phyloP scores from a whole-genome alignment of 2,113 vertebrate genomes.

The Ptychochromis oligacanthus region DNA sequence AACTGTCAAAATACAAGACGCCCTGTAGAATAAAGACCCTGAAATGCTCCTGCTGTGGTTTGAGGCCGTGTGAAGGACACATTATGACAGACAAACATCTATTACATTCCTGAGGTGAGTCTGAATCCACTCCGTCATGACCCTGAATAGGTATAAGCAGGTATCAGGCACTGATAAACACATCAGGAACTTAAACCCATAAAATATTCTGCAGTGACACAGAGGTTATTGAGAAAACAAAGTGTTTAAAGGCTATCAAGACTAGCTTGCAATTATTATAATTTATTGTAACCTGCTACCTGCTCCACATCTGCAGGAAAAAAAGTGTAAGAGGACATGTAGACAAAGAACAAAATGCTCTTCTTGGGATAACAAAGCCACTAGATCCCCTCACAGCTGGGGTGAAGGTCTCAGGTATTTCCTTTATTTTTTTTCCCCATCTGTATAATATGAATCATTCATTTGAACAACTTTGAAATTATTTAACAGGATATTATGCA shows the following conservation, averaged over 20 bases:
- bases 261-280: no score
- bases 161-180: not conserved
- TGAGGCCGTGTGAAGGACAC: not conserved
- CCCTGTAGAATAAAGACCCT: not conserved
- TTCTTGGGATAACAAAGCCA: no score
- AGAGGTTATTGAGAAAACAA: not conserved
- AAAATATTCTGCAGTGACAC: accelerated
- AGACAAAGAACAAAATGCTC: not conserved
- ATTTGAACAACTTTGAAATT: not conserved
- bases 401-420: not conserved
- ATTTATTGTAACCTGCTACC: no score
- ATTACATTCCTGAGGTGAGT: not conserved
- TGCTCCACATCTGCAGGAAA: not conserved
- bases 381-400: not conserved
- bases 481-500: not conserved
- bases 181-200: not conserved
- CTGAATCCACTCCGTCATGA: not conserved
- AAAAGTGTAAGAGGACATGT: not conserved
- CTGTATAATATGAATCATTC: not conserved
- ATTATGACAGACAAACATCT: not conserved
- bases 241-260: no score
- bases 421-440: not conserved
- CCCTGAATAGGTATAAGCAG: not conserved
- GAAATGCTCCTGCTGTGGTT: accelerated
- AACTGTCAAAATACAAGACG: not conserved